Evolutionary conservation across 2,113 vertebrate species (phyloP), one percentile per base, ranked within the genome.

Genomic region (Prochilodus magdalenae): DNA sequence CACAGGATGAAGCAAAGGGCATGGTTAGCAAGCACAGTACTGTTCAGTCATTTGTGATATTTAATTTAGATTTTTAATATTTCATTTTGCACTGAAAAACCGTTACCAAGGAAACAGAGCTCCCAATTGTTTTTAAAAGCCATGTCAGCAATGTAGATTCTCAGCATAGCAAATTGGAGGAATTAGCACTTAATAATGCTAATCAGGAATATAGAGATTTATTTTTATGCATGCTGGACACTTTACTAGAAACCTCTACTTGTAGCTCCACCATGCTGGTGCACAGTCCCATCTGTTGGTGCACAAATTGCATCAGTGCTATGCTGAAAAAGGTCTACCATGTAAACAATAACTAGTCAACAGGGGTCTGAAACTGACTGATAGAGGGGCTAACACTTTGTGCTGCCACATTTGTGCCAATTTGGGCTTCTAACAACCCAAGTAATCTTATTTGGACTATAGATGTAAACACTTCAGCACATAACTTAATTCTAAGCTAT

Each of bases 51-150:
- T 70, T 70, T 44, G 30, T 67, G 65, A 67, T 18, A 11, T 44
- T 44, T 70, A n/a, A 24, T 67, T 40, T 70, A 22, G 10, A 60
- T 60, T 26, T 70, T n/a, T 70, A 13, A 14, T 67, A 36, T 36
- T 40, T 33, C 12, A 1, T 22, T 36, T 4, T 18, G 4, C 30
- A 69, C 20, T 36, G 13, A 40, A 10, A 33, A 36, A 36, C 30
- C 18, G 33, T 69, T 69, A 69, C 66, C 66, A 69, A 22, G 66
- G 66, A 40, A 69, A 69, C 63, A 30, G 33, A 22, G 33, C 36
- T 2, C 30, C 66, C 18, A 10, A n/a, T 6, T 22, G 22, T 40
- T 69, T 30, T 18, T 30, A 36, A 36, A 63, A 22, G n/a, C 13
- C 29, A 22, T 14, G 18, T 40, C 30, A 36, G 30, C 65, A 22